These are phyloP conservation scores for Galemys pyrenaicus DNA, from an alignment of 2,113 vertebrate genomes.

Conservation along the genomic window DNA sequence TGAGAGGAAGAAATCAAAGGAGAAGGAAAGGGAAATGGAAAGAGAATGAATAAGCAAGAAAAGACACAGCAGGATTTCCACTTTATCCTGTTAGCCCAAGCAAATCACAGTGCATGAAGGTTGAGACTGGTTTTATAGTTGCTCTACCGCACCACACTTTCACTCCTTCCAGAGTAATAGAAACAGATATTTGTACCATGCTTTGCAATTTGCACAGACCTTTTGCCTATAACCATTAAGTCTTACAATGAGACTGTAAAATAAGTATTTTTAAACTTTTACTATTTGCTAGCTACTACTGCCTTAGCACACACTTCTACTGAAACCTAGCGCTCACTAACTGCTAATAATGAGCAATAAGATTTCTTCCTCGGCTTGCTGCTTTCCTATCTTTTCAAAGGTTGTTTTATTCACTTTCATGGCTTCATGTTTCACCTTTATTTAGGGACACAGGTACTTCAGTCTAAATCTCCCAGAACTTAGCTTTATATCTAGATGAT, in stretches of 20 bases:
- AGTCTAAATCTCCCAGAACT: background rate
- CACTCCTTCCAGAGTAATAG: slow-evolving; percentile 25
- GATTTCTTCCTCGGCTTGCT: background rate
- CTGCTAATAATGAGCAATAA: slow-evolving; percentile 15
- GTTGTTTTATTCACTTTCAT: background rate
- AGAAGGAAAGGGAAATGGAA: background rate
- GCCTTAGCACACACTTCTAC: background rate
- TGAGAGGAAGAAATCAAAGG: background rate
- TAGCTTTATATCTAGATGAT: background rate
- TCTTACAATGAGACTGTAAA: slow-evolving; percentile 38
- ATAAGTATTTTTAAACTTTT: slow-evolving; percentile 36
- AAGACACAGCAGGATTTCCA: background rate
- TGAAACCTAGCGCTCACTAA: background rate
- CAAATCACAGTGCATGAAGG: slow-evolving; percentile 5
- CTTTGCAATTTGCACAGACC: background rate
- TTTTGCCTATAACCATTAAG: background rate
- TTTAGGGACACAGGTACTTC: background rate
- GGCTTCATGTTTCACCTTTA: background rate
- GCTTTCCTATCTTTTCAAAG: slow-evolving; percentile 14
- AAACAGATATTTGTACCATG: slow-evolving; percentile 30
- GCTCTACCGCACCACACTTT: background rate
- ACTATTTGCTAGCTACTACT: background rate
- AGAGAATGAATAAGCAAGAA: background rate
- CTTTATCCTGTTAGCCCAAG: background rate
- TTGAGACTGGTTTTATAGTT: slow-evolving; percentile 6